Conservation (phyloP, 2,113 vertebrate genomes). For the Sylvilagus bachmani region DNA sequence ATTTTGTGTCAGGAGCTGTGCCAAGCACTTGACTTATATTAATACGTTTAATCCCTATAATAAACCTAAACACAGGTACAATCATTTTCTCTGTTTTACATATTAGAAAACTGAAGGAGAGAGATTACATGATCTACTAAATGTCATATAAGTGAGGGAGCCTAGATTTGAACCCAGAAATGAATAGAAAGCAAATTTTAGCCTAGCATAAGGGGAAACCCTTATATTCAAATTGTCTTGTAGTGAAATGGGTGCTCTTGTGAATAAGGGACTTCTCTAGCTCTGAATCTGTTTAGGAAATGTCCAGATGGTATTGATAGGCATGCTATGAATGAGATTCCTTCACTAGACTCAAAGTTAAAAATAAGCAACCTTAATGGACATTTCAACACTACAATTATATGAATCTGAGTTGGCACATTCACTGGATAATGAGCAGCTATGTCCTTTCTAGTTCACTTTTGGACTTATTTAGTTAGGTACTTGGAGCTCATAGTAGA, state of each 20-base stretch:
- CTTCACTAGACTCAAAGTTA: slow-evolving; percentile 18
- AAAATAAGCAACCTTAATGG: not conserved
- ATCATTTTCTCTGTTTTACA: slow-evolving; percentile 46
- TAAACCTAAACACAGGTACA: not conserved
- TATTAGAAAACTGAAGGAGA: slow-evolving; percentile 7
- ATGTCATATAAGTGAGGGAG: not conserved
- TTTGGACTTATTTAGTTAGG: slow-evolving; percentile 33
- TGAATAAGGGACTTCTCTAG: slow-evolving; percentile 27
- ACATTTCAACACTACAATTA: slow-evolving; percentile 40
- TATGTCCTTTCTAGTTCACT: slow-evolving; percentile 8
- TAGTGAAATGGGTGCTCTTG: not conserved
- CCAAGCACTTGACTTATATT: slow-evolving; percentile 23
- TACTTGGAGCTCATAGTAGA: not conserved
- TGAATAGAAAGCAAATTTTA: slow-evolving; percentile 31
- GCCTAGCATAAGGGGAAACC: not conserved
- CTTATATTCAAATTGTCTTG: slow-evolving; percentile 25
- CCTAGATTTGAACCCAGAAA: slow-evolving; percentile 20
- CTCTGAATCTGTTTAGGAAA: slow-evolving; percentile 7
- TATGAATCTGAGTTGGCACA: not conserved
- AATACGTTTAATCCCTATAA: slow-evolving; percentile 38
- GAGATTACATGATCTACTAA: slow-evolving; percentile 2
- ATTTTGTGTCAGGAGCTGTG: slow-evolving; percentile 23
- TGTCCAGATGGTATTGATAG: not conserved
- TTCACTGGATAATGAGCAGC: not conserved
- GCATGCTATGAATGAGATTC: not conserved